Evolutionary conservation across 2,797 vertebrate species (phyloP).

Genomic region (Tachyglossus aculeatus): DNA sequence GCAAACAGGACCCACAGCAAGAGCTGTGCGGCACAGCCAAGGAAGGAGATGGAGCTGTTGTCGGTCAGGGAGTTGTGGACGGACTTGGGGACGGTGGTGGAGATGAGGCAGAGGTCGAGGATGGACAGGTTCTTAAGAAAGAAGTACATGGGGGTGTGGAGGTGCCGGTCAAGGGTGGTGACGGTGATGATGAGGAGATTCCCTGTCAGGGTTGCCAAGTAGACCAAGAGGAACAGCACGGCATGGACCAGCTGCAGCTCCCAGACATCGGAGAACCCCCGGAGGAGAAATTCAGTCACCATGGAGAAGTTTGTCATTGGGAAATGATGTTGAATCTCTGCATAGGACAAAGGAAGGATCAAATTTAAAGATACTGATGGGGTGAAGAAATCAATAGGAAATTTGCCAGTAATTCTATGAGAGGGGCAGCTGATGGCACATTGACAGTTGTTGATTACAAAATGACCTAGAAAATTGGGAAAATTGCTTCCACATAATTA

Average conservation of each 20-base stretch:
- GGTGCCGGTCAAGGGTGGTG: neutral
- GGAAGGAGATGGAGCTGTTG: neutral
- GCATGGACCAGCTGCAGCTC: neutral
- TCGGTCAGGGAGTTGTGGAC: neutral
- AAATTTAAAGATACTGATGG: no score
- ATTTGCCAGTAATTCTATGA: no score
- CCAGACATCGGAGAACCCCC: neutral
- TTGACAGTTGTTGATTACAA: no score
- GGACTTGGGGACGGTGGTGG: neutral
- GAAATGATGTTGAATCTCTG: no score
- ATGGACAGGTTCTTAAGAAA: neutral
- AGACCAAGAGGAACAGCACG: neutral
- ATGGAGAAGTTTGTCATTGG: no score
- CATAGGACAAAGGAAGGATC: no score
- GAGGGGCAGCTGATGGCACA: no score
- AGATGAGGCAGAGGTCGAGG: neutral
- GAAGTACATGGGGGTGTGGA: neutral
- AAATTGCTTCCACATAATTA: no score
- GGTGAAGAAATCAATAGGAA: no score
- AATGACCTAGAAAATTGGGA: no score
- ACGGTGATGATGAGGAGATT: neutral
- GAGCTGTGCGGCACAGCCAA: conserved; percentile 29
- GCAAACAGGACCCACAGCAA: conserved; percentile 35
- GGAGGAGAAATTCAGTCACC: neutral
- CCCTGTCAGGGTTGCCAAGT: neutral